Conservation (phyloP, 2,113 vertebrate species). For the Pedetes capensis region DNA sequence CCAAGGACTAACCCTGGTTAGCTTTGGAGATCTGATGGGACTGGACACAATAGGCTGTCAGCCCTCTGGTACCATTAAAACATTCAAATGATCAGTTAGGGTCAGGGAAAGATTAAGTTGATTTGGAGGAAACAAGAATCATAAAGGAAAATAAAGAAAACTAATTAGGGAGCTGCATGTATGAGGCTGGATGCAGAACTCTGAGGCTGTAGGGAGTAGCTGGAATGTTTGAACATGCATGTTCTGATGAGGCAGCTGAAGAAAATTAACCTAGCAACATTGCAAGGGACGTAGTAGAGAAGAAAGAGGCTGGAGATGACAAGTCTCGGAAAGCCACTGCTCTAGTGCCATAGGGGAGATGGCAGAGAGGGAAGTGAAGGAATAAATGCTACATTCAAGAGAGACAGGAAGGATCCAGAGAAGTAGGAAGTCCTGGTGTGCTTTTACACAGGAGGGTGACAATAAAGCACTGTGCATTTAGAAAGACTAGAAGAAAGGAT, state of each 20-base stretch:
- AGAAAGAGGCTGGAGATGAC: not conserved
- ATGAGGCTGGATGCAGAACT: not conserved
- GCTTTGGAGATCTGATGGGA: too few relatives aligned
- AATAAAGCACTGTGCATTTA: not conserved
- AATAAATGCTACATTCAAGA: not conserved
- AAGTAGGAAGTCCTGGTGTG: not conserved
- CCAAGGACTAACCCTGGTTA: too few relatives aligned
- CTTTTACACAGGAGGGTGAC: too few relatives aligned
- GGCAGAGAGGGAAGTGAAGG: not conserved
- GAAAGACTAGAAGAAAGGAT: not conserved
- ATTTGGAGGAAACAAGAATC: not conserved
- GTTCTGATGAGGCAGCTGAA: not conserved
- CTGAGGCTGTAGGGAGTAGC: not conserved
- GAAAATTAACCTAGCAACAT: not conserved
- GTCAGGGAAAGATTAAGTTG: not conserved
- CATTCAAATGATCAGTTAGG: not conserved
- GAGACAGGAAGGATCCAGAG: not conserved
- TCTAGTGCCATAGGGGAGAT: too few relatives aligned
- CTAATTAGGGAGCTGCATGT: not conserved
- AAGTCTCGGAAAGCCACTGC: not conserved
- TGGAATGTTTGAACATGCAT: not conserved
- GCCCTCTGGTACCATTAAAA: not conserved
- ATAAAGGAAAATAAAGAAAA: too few relatives aligned
- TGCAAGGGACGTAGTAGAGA: fast-evolving
- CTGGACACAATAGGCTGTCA: too few relatives aligned